Evolutionary conservation across 2,113 vertebrate genomes (phyloP).

Genomic region (Carettochelys insculpta): DNA sequence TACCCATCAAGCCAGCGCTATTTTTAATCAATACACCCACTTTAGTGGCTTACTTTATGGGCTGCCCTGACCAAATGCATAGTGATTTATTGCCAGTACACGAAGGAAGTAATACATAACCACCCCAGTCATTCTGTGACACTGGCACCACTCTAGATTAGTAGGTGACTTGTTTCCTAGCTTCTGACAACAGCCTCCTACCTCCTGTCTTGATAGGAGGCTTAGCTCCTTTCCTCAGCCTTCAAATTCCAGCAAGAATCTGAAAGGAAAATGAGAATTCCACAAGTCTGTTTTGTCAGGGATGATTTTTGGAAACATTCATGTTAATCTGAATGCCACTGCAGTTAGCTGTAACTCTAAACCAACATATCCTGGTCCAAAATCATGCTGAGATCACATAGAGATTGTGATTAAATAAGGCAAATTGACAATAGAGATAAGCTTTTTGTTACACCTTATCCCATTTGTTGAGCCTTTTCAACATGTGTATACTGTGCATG

Average conservation of each 20-base stretch:
- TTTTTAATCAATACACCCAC: not conserved
- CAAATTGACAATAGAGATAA: not conserved
- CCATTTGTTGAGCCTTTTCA: not conserved
- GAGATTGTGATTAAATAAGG: not conserved
- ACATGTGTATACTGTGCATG: accelerated
- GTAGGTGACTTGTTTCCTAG: not conserved
- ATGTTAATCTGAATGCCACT: not conserved
- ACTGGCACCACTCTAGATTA: not conserved
- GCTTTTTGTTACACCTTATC: not conserved
- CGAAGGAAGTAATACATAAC: not conserved
- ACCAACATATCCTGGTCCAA: not conserved
- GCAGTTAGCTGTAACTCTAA: not conserved
- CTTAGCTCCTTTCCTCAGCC: not conserved
- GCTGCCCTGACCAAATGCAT: not conserved
- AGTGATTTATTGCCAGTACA: not conserved
- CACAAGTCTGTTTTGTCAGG: accelerated
- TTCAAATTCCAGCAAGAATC: not conserved
- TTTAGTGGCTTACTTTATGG: not conserved
- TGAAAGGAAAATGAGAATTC: not conserved
- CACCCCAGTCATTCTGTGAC: not conserved
- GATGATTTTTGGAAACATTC: not conserved
- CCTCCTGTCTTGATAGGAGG: not conserved
- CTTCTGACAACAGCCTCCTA: not conserved
- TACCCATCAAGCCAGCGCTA: not conserved
- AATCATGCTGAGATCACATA: not conserved